These are phyloP conservation scores for Formicarius rufipectus DNA, from an alignment of 2,113 vertebrate species.

Conservation along the genomic window DNA sequence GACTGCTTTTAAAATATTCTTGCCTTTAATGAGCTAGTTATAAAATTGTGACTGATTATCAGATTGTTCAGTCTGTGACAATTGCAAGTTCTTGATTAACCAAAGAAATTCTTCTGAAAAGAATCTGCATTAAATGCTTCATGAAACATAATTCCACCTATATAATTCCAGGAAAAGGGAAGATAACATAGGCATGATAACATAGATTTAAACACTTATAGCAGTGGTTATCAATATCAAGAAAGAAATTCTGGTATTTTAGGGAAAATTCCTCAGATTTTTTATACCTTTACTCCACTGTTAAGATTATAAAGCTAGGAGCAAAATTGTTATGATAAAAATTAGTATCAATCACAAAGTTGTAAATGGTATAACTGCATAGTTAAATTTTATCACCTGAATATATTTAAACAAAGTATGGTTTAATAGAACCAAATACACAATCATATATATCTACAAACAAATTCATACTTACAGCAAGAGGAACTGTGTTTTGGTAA, in stretches of 20 bases:
- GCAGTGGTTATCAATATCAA: neutral
- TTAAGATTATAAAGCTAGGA: neutral
- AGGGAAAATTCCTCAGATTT: neutral
- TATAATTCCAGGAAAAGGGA: neutral
- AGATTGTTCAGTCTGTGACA: neutral
- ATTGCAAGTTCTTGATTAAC: neutral
- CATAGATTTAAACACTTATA: neutral
- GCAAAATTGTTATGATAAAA: neutral
- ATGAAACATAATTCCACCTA: neutral
- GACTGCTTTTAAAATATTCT: neutral
- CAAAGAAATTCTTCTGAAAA: neutral
- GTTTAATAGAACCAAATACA: neutral
- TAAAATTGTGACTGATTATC: neutral
- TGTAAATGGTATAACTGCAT: neutral
- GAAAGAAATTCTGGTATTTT: neutral
- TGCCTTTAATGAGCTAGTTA: neutral
- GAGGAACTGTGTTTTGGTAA: neutral
- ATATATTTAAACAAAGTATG: neutral
- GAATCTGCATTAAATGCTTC: neutral
- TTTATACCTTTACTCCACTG: neutral
- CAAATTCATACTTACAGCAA: neutral
- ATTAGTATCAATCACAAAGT: neutral
- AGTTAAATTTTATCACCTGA: neutral
- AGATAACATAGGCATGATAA: neutral
- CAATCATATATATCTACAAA: neutral